Conservation (phyloP, 2,888 invertebrate genomes). For the Melipona bicolor region DNA sequence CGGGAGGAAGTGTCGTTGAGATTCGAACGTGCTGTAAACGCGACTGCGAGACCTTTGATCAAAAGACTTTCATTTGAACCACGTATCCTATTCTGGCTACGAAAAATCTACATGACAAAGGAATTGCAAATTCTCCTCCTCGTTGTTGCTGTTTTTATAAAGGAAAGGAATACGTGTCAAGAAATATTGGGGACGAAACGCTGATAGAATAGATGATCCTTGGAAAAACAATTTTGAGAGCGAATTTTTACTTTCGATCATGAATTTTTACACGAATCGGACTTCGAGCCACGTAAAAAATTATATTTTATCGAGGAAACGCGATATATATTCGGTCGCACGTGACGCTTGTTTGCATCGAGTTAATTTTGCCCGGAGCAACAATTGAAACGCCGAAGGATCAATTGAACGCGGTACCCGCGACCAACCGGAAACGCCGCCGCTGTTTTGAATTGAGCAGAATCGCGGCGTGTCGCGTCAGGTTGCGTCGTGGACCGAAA, state of each 20-base stretch:
- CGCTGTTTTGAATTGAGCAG: slow-evolving; percentile 15
- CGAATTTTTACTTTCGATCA: background rate
- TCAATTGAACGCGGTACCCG: slow-evolving; percentile 21
- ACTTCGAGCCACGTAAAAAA: too few species aligned
- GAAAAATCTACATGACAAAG: background rate
- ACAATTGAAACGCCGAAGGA: slow-evolving; percentile 14
- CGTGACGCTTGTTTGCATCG: background rate
- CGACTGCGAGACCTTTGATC: slow-evolving; percentile 19
- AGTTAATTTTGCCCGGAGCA: background rate
- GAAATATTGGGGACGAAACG: background rate
- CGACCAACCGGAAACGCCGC: slow-evolving; percentile 12
- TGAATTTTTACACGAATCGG: too few species aligned
- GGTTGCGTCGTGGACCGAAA: background rate
- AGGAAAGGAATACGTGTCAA: background rate
- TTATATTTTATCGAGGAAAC: background rate
- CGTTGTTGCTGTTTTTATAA: background rate
- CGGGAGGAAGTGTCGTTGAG: slow-evolving; percentile 14
- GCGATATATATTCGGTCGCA: too few species aligned
- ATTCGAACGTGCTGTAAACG: slow-evolving; percentile 7
- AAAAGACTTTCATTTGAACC: slow-evolving; percentile 12
- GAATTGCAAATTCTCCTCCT: background rate
- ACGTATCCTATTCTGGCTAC: background rate
- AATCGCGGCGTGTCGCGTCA: background rate
- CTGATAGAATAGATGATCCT: too few species aligned
- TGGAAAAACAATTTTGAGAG: background rate